Base-by-base conservation (phyloP, 2,888 invertebrate genomes). In the Timandra comae region DNA sequence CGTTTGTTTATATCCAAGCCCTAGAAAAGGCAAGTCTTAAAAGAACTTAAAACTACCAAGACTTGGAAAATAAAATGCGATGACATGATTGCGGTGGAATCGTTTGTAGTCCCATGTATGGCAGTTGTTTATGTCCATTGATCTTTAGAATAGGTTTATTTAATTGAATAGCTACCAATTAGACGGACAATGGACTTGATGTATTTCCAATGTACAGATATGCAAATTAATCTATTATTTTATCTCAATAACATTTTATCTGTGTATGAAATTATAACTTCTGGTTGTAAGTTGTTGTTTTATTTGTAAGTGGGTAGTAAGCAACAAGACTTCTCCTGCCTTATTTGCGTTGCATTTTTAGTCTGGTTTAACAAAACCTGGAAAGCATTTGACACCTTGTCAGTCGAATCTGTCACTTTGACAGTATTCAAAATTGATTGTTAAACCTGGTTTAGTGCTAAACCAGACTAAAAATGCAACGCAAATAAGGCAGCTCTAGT, bases 221-320 rank as follows among this genome's bases (percentile, higher is more conserved):
- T 24, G 24, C 24, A 24, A 24, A 24, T 24, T 24, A 24, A 11
- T 7, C 52, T 56, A 52, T 54, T 56, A 52, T 56, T 50, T 54
- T 38, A 27, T 43, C 29, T 35, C 46, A 38, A 40, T 38, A 33
- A 12, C 10, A 24, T 9, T 23, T 26, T 36, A 30, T 27, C 28
- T 28, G 19, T 29, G 34, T 39, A 46, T 31, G n/a, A n/a, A n/a
- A n/a, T n/a, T n/a, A n/a, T n/a, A n/a, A n/a, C n/a, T n/a, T n/a
- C n/a, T n/a, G n/a, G n/a, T n/a, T 27, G 40, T 26, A 19, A 21
- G 9, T 6, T n/a, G 28, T 7, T 21, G 8, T 35, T 12, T 31
- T 16, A n/a, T n/a, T n/a, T n/a, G n/a, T n/a, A n/a, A n/a, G n/a
- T n/a, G n/a, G n/a, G n/a, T n/a, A n/a, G n/a, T n/a, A n/a, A n/a